These are phyloP conservation scores for Drosophila quasianomalipes DNA, from an alignment of 2,888 invertebrate genomes.

Conservation along the genomic window DNA sequence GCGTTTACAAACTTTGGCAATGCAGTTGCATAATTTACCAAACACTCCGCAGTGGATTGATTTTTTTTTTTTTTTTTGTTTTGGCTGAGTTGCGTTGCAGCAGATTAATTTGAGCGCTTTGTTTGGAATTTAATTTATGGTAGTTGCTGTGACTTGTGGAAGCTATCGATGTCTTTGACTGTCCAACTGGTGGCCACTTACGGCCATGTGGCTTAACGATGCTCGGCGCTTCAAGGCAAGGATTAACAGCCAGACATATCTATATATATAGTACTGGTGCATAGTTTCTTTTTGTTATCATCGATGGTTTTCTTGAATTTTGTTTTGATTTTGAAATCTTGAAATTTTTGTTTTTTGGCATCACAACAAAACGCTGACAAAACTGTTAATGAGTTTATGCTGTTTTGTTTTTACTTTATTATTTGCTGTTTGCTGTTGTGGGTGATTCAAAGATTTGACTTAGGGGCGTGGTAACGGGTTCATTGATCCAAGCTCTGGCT, in stretches of 20 bases:
- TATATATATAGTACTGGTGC: not conserved
- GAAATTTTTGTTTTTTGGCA: slow-evolving; percentile 55
- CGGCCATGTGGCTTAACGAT: slow-evolving; percentile 22
- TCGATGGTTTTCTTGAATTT: slow-evolving; percentile 39
- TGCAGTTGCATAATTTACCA: slow-evolving; percentile 63
- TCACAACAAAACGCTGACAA: slow-evolving; percentile 35
- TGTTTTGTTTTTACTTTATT: slow-evolving; percentile 43
- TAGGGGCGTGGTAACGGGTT: slow-evolving; percentile 65
- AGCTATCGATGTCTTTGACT: slow-evolving; percentile 19
- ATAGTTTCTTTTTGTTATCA: slow-evolving; percentile 28
- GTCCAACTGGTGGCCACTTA: slow-evolving; percentile 19
- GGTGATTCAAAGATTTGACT: slow-evolving; percentile 27
- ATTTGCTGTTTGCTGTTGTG: slow-evolving; percentile 35
- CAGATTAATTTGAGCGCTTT: slow-evolving; percentile 74
- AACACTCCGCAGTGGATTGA: slow-evolving; percentile 23
- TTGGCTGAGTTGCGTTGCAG: slow-evolving; percentile 63
- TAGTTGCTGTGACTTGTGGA: slow-evolving; percentile 18
- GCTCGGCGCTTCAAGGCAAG: slow-evolving; percentile 65
- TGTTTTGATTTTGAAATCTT: slow-evolving; percentile 66
- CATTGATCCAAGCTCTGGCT: slow-evolving; percentile 61
- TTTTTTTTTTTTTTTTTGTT: slow-evolving; percentile 4
- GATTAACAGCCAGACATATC: slow-evolving; percentile 44
- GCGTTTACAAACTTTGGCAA: slow-evolving; percentile 51
- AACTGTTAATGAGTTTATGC: slow-evolving; percentile 67
- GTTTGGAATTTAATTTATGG: slow-evolving; percentile 60